phyloP scores from a whole-genome alignment of 2,888 invertebrate genomes.

The Thera obeliscata region DNA sequence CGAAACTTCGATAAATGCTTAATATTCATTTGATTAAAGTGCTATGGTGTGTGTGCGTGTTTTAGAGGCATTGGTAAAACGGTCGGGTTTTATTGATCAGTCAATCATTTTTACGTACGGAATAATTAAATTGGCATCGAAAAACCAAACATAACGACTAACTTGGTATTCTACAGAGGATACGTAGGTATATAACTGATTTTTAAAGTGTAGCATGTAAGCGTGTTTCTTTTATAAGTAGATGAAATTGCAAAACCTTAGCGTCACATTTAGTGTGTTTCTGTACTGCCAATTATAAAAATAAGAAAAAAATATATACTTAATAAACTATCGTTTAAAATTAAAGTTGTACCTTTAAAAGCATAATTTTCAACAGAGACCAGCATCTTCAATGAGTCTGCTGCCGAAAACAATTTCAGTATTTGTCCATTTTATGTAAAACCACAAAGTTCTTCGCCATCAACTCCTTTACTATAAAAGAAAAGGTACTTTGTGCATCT shows the following conservation, averaged over 20 bases:
- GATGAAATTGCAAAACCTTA: too few relatives aligned
- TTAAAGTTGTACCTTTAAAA: too few relatives aligned
- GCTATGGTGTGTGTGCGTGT: slow-evolving; percentile 4
- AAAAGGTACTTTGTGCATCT: slow-evolving; percentile 4
- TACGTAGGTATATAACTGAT: slow-evolving; percentile 1
- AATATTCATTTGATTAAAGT: slow-evolving; percentile 25
- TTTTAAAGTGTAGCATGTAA: not conserved
- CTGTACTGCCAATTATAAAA: too few relatives aligned
- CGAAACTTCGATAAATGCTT: slow-evolving; percentile 21
- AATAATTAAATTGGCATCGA: slow-evolving; percentile 19
- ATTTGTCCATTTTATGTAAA: too few relatives aligned
- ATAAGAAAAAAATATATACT: too few relatives aligned
- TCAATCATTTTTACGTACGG: slow-evolving; percentile 9
- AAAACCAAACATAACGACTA: slow-evolving; percentile 23
- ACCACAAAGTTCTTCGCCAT: not conserved
- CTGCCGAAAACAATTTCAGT: too few relatives aligned
- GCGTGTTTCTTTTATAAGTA: too few relatives aligned
- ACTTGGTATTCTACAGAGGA: slow-evolving; percentile 7
- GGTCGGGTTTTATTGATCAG: slow-evolving; percentile 6
- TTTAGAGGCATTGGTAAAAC: not conserved
- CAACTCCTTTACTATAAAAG: not conserved
- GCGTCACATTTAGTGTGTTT: too few relatives aligned
- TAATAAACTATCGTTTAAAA: too few relatives aligned
- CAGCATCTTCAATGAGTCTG: not conserved
- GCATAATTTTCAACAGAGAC: not conserved